Evolutionary conservation across 2,888 invertebrate genomes (phyloP).

Genomic region (Hemaris fuciformis): DNA sequence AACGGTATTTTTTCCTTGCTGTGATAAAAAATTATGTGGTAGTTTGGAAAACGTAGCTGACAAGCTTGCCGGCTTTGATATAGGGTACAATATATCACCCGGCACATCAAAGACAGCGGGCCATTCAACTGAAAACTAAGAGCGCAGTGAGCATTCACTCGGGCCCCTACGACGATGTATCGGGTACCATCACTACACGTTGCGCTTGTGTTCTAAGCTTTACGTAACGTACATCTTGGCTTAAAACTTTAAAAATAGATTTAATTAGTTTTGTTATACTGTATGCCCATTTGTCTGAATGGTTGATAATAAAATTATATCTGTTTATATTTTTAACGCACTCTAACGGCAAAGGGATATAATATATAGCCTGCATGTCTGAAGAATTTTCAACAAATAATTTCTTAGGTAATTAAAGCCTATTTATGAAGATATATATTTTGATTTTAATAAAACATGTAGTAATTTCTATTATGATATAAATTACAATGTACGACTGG

Average conservation of each 20-base stretch:
- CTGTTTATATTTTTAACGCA: too few species aligned
- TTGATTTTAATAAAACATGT: too few species aligned
- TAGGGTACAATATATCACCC: conserved; percentile 61
- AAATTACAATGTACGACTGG: not conserved
- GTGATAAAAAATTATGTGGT: not conserved
- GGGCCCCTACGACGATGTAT: not conserved
- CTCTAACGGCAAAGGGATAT: too few species aligned
- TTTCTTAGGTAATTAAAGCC: too few species aligned
- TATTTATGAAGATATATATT: too few species aligned
- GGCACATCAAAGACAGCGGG: conserved; percentile 64
- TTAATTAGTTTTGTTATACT: not conserved
- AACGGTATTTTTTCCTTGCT: not conserved
- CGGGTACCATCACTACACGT: not conserved
- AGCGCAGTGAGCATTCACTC: conserved; percentile 19
- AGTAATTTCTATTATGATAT: too few species aligned
- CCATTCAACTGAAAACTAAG: conserved; percentile 64
- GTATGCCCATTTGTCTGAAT: not conserved
- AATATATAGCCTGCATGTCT: too few species aligned
- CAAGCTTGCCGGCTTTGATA: conserved; percentile 39
- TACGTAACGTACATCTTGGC: not conserved
- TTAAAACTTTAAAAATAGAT: not conserved
- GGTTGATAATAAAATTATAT: not conserved
- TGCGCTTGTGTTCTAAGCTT: not conserved
- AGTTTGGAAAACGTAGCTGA: conserved; percentile 45
- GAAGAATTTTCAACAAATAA: too few species aligned